These are phyloP conservation scores for Andrena haemorrhoa DNA, from an alignment of 2,888 invertebrate species.

Conservation along the genomic window DNA sequence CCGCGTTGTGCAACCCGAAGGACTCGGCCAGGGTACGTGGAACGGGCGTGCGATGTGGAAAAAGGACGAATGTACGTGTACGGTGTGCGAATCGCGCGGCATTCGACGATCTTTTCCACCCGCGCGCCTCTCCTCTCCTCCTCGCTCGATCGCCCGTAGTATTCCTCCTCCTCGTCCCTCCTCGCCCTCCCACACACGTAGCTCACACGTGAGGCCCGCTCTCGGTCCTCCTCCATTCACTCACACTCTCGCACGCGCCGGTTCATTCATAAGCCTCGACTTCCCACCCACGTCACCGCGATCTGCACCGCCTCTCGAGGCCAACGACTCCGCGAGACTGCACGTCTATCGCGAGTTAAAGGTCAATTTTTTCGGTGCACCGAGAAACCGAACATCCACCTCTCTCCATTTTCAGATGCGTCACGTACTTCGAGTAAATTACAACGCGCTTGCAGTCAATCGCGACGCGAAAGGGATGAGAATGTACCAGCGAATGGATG, in stretches of 20 bases:
- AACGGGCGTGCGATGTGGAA: slow-evolving; percentile 14
- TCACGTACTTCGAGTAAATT: no score
- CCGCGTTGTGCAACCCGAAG: background rate
- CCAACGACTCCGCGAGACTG: slow-evolving; percentile 70
- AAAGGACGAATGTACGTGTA: slow-evolving; percentile 39
- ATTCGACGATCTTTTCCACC: slow-evolving; percentile 35
- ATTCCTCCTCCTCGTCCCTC: slow-evolving; percentile 49
- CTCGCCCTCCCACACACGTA: slow-evolving; percentile 67
- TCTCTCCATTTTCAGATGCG: background rate
- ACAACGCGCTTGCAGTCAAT: no score
- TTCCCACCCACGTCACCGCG: slow-evolving; percentile 75
- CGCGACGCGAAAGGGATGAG: no score
- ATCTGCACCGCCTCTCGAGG: slow-evolving; percentile 71
- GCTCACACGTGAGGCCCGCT: slow-evolving; percentile 70
- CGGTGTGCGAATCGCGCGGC: slow-evolving; percentile 50
- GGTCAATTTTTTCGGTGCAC: background rate
- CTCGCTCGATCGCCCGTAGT: slow-evolving; percentile 40
- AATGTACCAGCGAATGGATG: no score
- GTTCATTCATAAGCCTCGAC: slow-evolving; percentile 75
- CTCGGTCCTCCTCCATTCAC: slow-evolving; percentile 72
- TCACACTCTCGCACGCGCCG: slow-evolving; percentile 73
- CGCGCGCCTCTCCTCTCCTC: slow-evolving; percentile 50
- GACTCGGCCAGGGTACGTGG: background rate
- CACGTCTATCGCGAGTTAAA: slow-evolving; percentile 18
- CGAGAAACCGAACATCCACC: background rate